Conservation (phyloP, 2,888 invertebrate genomes). For the Phyllotreta cruciferae region DNA sequence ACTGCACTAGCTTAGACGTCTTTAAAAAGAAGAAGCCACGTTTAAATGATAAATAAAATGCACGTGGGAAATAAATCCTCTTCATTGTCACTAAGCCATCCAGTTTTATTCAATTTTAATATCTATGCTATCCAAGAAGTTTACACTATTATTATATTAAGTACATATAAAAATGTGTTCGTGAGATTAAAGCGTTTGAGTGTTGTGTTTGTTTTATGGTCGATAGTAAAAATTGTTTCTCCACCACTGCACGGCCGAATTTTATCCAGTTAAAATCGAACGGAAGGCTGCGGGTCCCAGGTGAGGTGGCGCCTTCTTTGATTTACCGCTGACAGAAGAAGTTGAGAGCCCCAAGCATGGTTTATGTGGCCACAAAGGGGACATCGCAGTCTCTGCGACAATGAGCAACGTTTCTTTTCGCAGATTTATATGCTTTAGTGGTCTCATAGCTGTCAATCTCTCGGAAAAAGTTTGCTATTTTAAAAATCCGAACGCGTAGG, state of each 20-base stretch:
- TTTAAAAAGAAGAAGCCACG: slow-evolving; percentile 24
- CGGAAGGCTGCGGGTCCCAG: slow-evolving; percentile 47
- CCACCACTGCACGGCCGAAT: slow-evolving; percentile 25
- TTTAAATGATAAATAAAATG: slow-evolving; percentile 26
- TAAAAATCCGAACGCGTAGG: slow-evolving; percentile 11
- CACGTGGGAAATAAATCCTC: slow-evolving; percentile 5
- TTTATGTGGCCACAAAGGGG: slow-evolving; percentile 55
- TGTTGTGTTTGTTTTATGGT: no score
- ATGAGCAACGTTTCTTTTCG: slow-evolving; percentile 48
- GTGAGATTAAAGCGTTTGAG: no score
- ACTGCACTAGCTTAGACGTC: slow-evolving; percentile 25
- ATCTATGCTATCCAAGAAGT: no score
- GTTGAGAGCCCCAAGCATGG: slow-evolving; percentile 53
- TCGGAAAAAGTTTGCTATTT: slow-evolving; percentile 35
- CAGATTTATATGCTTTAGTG: slow-evolving; percentile 55
- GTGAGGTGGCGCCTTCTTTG: slow-evolving; percentile 60
- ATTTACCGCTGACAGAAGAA: slow-evolving; percentile 58
- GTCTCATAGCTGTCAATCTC: slow-evolving; percentile 59
- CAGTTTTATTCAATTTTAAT: no score
- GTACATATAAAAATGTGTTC: no score
- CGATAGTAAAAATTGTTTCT: neutral
- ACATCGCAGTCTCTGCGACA: slow-evolving; percentile 50
- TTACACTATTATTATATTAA: no score
- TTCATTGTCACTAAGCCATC: neutral
- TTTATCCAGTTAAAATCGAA: slow-evolving; percentile 26